Evolutionary conservation across 2,113 vertebrate genomes (phyloP).

Genomic region (Strix aluco): DNA sequence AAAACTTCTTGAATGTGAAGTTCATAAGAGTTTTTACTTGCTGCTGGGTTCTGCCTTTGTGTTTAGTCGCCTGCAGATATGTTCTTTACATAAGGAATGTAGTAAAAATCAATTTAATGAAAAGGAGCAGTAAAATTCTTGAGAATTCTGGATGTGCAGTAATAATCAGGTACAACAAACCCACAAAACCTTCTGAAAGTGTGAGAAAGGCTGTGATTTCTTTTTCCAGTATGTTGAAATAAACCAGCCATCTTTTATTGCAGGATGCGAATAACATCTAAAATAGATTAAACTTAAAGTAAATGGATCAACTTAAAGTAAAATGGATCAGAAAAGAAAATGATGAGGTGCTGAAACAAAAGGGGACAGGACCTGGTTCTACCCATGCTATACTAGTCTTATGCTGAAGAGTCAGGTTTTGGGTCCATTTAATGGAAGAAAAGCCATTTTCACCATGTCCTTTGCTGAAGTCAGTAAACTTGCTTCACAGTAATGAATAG

Average conservation of each 20-base stretch:
- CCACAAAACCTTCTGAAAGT: slow-evolving; percentile 18
- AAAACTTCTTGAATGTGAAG: not conserved
- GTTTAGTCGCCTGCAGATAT: not conserved
- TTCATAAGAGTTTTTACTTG: not conserved
- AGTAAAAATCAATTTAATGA: slow-evolving; percentile 13
- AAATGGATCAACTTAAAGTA: too few relatives aligned
- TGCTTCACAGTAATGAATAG: not conserved
- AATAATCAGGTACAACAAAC: not conserved
- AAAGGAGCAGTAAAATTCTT: slow-evolving; percentile 1
- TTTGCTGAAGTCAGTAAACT: not conserved
- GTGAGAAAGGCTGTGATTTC: not conserved
- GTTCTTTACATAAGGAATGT: not conserved
- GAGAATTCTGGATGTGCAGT: not conserved
- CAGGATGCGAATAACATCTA: not conserved
- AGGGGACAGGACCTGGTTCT: not conserved
- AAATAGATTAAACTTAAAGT: not conserved
- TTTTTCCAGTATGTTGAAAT: not conserved
- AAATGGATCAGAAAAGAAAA: not conserved
- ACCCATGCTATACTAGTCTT: not conserved
- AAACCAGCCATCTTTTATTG: not conserved
- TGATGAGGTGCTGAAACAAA: not conserved
- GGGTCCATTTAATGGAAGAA: not conserved
- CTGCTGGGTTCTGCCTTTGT: not conserved
- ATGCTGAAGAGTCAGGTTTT: not conserved
- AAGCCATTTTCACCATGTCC: not conserved